A percentile compares a stretch with the other conserved stretches of the same genome.
Evolutionary conservation across 2,888 invertebrate species (phyloP).

Genomic region (Campopleginae sp.): DNA sequence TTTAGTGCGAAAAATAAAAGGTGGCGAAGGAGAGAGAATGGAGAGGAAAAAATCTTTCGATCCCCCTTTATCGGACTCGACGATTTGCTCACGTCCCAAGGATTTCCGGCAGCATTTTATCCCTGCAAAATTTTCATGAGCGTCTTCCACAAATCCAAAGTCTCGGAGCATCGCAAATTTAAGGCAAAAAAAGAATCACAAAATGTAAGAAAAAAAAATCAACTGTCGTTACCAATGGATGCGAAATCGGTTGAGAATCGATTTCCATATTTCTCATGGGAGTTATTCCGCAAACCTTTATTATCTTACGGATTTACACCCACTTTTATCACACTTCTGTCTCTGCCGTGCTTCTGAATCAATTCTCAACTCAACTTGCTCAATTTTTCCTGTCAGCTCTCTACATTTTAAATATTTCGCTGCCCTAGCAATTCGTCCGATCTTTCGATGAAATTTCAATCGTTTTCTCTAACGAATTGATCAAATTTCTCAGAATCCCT

Average conservation of each 20-base stretch:
- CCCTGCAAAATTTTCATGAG: slow-evolving; percentile 43
- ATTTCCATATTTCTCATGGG: slow-evolving; percentile 34
- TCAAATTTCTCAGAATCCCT: not conserved
- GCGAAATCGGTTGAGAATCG: slow-evolving; percentile 28
- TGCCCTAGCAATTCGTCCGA: not conserved
- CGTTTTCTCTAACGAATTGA: not conserved
- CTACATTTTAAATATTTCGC: not conserved
- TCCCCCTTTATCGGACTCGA: slow-evolving; percentile 46
- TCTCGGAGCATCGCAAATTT: slow-evolving; percentile 26
- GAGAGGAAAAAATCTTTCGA: slow-evolving; percentile 25
- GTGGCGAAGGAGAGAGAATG: not conserved
- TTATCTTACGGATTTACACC: slow-evolving; percentile 49
- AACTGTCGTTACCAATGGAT: slow-evolving; percentile 8
- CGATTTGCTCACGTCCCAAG: slow-evolving; percentile 55
- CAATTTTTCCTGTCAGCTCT: not conserved
- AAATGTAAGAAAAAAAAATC: slow-evolving; percentile 26
- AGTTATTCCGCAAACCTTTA: slow-evolving; percentile 31
- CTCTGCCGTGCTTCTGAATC: slow-evolving; percentile 29
- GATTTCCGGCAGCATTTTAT: slow-evolving; percentile 43
- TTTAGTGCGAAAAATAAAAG: slow-evolving; percentile 8
- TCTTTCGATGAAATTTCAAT: not conserved
- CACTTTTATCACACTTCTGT: slow-evolving; percentile 48
- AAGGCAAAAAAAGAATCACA: not conserved
- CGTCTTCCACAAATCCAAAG: slow-evolving; percentile 46
- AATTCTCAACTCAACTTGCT: slow-evolving; percentile 27